These are phyloP conservation scores for crab-eating macaque (Macaca fascicularis) DNA, from an alignment of 2,113 vertebrate species.

Conservation along the genomic window T2T-MFA8v1.1 NC_088377.1:76911501-76912000, in stretches of 20 bases:
- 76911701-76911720: background rate
- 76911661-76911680: background rate
- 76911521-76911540: background rate
- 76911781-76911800: background rate
- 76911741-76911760: background rate
- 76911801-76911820: background rate
- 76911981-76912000: background rate
- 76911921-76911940: background rate
- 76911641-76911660: background rate
- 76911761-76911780: background rate
- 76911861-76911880: no score
- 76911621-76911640: background rate
- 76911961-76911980: background rate
- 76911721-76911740: background rate
- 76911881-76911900: background rate
- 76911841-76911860: background rate
- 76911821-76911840: background rate
- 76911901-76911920: background rate
- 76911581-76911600: background rate
- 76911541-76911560: background rate
- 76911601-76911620: background rate
- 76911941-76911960: background rate
- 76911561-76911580: background rate
- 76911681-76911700: background rate
- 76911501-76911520: background rate